These are phyloP conservation scores for Scolanthus callimorphus DNA, from an alignment of 92 coral and sea anemone species.

Conservation along the genomic window DNA sequence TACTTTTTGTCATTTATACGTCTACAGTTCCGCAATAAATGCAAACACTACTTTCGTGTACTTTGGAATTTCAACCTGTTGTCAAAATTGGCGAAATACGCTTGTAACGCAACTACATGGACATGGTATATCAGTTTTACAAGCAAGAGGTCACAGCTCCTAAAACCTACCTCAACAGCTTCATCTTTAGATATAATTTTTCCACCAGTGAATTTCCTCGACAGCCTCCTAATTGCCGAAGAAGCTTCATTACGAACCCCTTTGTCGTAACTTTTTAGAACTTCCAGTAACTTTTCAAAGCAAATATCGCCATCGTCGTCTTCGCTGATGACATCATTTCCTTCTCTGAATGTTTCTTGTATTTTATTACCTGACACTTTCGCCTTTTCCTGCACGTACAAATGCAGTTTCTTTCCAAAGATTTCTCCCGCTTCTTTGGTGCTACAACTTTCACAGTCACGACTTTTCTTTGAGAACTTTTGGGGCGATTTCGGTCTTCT, in stretches of 20 bases:
- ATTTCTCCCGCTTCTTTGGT: slow-evolving; percentile 22
- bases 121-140: no score
- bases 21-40: no score
- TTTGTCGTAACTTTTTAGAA: slow-evolving; percentile 12
- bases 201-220: slow-evolving; percentile 25
- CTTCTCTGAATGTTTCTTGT: slow-evolving; percentile 1
- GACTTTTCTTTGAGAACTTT: no score
- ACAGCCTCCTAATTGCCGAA: slow-evolving; percentile 20
- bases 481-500: slow-evolving; percentile 19
- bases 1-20: no score
- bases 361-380: no score
- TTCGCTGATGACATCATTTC: background rate
- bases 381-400: slow-evolving; percentile 56
- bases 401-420: slow-evolving; percentile 48
- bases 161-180: slow-evolving; percentile 39
- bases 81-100: no score
- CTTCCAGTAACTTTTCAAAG: slow-evolving; percentile 31
- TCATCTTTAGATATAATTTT: slow-evolving; percentile 31
- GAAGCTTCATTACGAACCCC: slow-evolving; percentile 11
- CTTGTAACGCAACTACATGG: no score
- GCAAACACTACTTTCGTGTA: no score
- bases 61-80: no score
- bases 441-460: slow-evolving; percentile 29
- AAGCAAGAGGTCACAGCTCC: no score
- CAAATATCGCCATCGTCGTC: slow-evolving; percentile 17